Base-by-base conservation (phyloP, 2,888 invertebrate genomes). In the Conchocele bisecta region DNA sequence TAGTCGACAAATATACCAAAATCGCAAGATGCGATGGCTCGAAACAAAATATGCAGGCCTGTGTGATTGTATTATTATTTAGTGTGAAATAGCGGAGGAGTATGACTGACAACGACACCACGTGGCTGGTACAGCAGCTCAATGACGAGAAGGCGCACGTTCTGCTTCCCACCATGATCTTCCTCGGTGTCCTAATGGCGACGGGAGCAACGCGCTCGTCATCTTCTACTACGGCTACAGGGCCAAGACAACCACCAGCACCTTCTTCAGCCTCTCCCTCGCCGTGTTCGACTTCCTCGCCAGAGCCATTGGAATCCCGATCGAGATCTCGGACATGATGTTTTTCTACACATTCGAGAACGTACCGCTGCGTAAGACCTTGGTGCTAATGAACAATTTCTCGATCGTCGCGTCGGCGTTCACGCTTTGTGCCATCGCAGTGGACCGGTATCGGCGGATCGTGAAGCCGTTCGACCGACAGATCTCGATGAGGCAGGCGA, bases 281-380 rank as follows among this genome's bases (percentile, higher is more conserved):
- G 83, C 84, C 0, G 67, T 81, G 2, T 73, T 83, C 15, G 87
- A 86, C 56, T 31, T 85, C 9, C 48, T 84, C 24, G 78, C 77
- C 54, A 86, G 85, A 54, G 26, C 69, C 1, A 48, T 86, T 1
- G 81, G 75, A 11, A 85, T 86, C 53, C 87, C 87, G 0, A 81
- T 80, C 24, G 85, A 86, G 37, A 83, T 87, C 9, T 72, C 80
- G 9, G 85, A 87, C 58, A 73, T 87, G 66, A 46, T 83, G 20
- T 82, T 68, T 44, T 80, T 74, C 11, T 85, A 73, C 39, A 80
- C 70, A 5, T 87, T 81, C 50, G 75, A 79, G 20, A 82, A 75
- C 15, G 81, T 48, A 7, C 41, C 51, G 1, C 79, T 83, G 2
- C 86, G 86, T 56, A 85, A 85, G 53, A 51, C 80, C 0, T 66